Evolutionary conservation across 2,797 vertebrate species (phyloP).

Genomic region (Morus bassanus): DNA sequence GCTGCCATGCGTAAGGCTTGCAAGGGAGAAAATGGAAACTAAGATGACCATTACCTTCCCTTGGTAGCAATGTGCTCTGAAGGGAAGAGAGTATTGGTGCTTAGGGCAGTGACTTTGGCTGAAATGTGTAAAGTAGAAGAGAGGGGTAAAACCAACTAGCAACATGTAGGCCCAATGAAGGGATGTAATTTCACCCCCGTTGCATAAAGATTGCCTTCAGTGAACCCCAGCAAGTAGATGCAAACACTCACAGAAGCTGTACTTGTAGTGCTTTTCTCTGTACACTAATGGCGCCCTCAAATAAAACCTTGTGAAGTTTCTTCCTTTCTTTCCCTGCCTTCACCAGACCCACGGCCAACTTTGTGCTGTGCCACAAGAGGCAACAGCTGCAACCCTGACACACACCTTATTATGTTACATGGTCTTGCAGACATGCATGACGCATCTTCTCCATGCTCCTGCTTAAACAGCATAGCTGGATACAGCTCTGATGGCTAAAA

Average conservation of each 20-base stretch:
- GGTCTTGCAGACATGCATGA: too few relatives aligned
- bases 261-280: neutral
- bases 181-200: neutral
- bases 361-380: neutral
- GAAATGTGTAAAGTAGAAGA: neutral
- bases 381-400: neutral
- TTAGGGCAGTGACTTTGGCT: neutral
- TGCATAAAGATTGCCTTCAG: neutral
- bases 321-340: neutral
- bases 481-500: neutral
- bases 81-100: neutral
- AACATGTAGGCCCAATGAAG: neutral
- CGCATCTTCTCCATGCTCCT: neutral
- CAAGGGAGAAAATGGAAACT: neutral
- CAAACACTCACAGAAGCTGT: neutral
- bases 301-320: conserved; percentile 5
- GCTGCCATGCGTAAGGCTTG: neutral
- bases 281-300: neutral
- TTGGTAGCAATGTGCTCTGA: neutral
- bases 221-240: neutral
- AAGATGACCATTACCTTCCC: neutral
- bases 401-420: neutral
- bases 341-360: neutral
- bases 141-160: neutral
- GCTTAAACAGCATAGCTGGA: neutral